Conservation (phyloP, 2,888 invertebrate species). For the Coenonympha glycerion region DNA sequence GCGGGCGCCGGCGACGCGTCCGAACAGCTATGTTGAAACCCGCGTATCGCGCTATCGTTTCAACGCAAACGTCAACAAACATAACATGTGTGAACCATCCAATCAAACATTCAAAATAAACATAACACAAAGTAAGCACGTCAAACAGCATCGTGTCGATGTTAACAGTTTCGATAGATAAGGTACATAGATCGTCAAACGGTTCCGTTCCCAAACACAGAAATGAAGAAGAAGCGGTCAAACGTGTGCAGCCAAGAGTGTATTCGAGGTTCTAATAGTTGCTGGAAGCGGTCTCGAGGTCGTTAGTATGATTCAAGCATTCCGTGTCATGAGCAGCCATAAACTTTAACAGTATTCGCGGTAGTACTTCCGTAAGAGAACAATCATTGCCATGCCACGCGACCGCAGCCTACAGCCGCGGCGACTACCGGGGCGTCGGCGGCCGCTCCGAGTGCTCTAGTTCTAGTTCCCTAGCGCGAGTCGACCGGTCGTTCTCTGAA, state of each 20-base stretch:
- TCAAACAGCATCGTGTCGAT: conserved; percentile 74
- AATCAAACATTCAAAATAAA: conserved; percentile 68
- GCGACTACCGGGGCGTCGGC: conserved; percentile 13
- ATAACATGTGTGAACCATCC: conserved; percentile 50
- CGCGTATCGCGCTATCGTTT: conserved; percentile 19
- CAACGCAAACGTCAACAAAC: conserved; percentile 30
- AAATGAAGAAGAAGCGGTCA: conserved; percentile 71
- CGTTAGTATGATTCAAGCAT: conserved; percentile 65
- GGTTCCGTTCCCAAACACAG: conserved; percentile 67
- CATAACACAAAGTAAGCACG: conserved; percentile 73
- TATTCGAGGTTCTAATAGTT: conserved; percentile 73
- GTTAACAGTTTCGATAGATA: conserved; percentile 55
- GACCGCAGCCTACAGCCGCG: conserved; percentile 47
- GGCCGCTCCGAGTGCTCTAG: conserved; percentile 37
- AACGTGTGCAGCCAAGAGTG: conserved; percentile 75
- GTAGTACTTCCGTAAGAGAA: conserved; percentile 44
- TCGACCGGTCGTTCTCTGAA: conserved; percentile 37
- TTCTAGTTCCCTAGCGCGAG: conserved; percentile 41
- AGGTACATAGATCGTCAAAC: conserved; percentile 58
- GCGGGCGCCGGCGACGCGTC: conserved; percentile 22
- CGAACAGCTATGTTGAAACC: conserved; percentile 24
- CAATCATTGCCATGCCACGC: conserved; percentile 47
- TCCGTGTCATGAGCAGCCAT: conserved; percentile 73
- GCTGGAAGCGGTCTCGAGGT: conserved; percentile 65
- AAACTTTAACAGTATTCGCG: conserved; percentile 44